Evolutionary conservation across 2,888 invertebrate genomes (phyloP).

Genomic region (Drosophila borealis): DNA sequence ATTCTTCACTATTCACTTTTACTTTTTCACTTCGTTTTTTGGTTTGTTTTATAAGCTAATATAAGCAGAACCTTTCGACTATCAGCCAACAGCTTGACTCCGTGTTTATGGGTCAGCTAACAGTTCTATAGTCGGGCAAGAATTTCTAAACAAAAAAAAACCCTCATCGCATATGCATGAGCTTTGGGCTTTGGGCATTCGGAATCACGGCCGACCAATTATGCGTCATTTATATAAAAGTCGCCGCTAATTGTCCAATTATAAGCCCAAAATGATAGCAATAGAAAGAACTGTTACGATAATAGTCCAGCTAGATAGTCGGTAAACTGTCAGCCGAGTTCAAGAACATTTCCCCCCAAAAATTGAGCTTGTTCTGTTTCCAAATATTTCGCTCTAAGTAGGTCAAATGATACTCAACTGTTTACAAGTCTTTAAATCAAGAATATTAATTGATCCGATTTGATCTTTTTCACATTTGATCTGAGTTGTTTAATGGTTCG

Average conservation of each 20-base stretch:
- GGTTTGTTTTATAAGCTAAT: slow-evolving; percentile 40
- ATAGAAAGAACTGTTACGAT: slow-evolving; percentile 61
- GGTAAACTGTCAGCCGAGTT: background rate
- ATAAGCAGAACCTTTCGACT: slow-evolving; percentile 15
- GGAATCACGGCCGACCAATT: slow-evolving; percentile 46
- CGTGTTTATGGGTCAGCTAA: slow-evolving; percentile 66
- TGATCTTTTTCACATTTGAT: too few species aligned
- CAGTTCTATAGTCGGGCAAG: slow-evolving; percentile 48
- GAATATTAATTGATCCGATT: too few species aligned
- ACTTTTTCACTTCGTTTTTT: slow-evolving; percentile 47
- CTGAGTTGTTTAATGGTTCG: too few species aligned
- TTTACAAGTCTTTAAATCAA: background rate
- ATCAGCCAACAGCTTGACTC: slow-evolving; percentile 2
- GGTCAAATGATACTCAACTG: background rate
- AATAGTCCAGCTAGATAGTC: slow-evolving; percentile 36
- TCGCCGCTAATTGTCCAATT: slow-evolving; percentile 57
- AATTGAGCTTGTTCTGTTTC: background rate
- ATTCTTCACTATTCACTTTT: slow-evolving; percentile 71
- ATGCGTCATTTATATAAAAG: slow-evolving; percentile 48
- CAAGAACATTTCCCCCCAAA: slow-evolving; percentile 30
- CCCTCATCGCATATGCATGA: slow-evolving; percentile 71
- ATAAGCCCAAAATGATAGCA: slow-evolving; percentile 36
- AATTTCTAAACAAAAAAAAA: slow-evolving; percentile 42
- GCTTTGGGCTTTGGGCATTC: slow-evolving; percentile 21
- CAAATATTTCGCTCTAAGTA: background rate